phyloP scores from a whole-genome alignment of 2,113 vertebrate species.

The Heptranchias perlo region DNA sequence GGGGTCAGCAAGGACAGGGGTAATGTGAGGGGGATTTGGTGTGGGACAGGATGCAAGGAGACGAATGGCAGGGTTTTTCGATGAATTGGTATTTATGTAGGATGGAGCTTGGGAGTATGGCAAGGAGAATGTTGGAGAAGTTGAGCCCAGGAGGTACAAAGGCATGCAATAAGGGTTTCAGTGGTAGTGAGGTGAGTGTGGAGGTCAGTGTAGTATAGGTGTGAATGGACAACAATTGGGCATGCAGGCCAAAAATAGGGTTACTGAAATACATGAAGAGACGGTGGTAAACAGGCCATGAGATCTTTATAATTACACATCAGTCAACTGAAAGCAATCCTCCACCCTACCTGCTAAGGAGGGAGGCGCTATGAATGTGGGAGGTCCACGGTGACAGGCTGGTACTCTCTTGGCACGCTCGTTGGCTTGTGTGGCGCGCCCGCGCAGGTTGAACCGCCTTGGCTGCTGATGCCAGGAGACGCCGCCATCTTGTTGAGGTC shows the following conservation, averaged over 20 bases:
- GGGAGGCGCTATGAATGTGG: not conserved
- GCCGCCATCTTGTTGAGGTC: conserved; percentile 27
- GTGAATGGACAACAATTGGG: not conserved
- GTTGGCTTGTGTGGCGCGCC: not conserved
- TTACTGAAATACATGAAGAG: not conserved
- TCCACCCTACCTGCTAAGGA: not conserved
- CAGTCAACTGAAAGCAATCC: not conserved
- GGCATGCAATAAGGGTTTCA: not conserved
- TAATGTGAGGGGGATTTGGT: not conserved
- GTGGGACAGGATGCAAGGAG: not conserved
- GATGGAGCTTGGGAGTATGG: not conserved
- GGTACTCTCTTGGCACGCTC: not conserved
- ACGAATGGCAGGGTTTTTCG: not conserved
- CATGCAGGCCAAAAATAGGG: not conserved
- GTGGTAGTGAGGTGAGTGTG: not conserved
- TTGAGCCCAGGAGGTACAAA: not conserved
- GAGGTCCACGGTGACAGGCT: not conserved
- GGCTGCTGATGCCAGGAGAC: too few relatives aligned
- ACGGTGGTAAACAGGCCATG: not conserved
- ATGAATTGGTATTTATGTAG: not conserved
- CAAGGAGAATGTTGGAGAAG: not conserved
- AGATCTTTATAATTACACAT: too few relatives aligned
- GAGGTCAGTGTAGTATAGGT: not conserved
- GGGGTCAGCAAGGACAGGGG: not conserved
- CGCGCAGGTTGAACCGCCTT: too few relatives aligned